These are phyloP conservation scores for Chalcis sispes DNA, from an alignment of 2,888 invertebrate species.

Conservation along the genomic window DNA sequence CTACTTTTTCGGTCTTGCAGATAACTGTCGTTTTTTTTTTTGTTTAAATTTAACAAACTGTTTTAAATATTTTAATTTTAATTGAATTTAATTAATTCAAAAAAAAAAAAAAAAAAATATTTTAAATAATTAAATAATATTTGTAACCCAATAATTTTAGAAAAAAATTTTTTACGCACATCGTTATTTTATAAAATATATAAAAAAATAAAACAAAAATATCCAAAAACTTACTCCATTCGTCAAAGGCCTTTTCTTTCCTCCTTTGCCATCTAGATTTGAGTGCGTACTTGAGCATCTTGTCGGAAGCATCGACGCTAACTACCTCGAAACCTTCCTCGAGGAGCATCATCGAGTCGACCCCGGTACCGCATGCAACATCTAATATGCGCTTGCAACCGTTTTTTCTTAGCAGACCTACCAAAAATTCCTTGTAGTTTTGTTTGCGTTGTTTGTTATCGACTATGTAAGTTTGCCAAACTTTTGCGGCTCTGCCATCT, in stretches of 20 bases:
- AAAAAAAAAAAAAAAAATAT: too few relatives aligned
- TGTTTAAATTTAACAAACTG: too few relatives aligned
- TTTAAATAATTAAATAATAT: too few relatives aligned
- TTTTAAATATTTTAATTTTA: too few relatives aligned
- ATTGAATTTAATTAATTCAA: too few relatives aligned
- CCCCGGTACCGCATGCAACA: constrained; percentile 93
- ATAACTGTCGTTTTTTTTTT: too few relatives aligned
- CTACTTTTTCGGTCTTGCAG: too few relatives aligned
- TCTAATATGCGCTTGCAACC: constrained; percentile 87
- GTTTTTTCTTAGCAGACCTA: constrained; percentile 82
- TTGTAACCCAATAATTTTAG: too few relatives aligned
- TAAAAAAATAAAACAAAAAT: too few relatives aligned
- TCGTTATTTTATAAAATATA: too few relatives aligned
- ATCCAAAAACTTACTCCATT: constrained; percentile 83
- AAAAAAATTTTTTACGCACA: too few relatives aligned
- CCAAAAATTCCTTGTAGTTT: constrained; percentile 89
- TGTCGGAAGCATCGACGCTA: constrained; percentile 93
- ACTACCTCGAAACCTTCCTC: constrained; percentile 92
- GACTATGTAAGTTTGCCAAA: constrained; percentile 94
- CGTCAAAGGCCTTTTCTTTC: constrained; percentile 86
- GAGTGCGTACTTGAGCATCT: constrained; percentile 93
- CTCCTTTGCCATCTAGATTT: constrained; percentile 90
- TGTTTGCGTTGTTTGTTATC: constrained; percentile 90
- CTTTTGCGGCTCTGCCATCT: constrained; percentile 92
- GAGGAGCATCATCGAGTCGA: constrained; percentile 91